These are phyloP conservation scores for Smutsia gigantea DNA, from an alignment of 2,797 vertebrate genomes.

Conservation along the genomic window DNA sequence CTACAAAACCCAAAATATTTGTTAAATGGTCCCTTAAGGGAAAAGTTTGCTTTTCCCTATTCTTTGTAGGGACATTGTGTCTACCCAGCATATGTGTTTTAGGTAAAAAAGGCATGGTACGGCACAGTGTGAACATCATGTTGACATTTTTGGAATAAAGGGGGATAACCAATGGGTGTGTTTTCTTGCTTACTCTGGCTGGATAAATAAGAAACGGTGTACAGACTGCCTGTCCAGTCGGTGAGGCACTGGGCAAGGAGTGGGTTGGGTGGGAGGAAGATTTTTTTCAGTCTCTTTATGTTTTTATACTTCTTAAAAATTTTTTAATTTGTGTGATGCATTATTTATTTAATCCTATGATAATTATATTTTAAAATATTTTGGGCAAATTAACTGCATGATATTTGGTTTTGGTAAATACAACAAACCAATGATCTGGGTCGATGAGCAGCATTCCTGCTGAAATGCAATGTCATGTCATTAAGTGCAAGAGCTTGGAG, in stretches of 20 bases:
- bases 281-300: background rate
- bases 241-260: too few species aligned
- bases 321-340: fast-evolving
- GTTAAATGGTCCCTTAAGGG: background rate
- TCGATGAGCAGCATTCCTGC: fast-evolving
- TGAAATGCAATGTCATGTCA: background rate
- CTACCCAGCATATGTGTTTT: background rate
- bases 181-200: background rate
- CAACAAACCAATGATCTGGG: fast-evolving
- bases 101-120: background rate
- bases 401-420: background rate
- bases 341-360: background rate
- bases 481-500: background rate
- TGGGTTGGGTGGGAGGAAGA: background rate
- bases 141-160: background rate
- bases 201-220: background rate
- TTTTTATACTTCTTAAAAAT: background rate
- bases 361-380: background rate
- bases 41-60: background rate
- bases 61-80: background rate
- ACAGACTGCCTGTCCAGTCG: background rate
- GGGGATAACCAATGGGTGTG: background rate
- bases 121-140: background rate
- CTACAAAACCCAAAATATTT: background rate
- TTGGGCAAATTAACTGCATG: background rate